Evolutionary conservation across 1,140 invertebrate species (phyloP).

Genomic region (Cyrtorhinus lividipennis): DNA sequence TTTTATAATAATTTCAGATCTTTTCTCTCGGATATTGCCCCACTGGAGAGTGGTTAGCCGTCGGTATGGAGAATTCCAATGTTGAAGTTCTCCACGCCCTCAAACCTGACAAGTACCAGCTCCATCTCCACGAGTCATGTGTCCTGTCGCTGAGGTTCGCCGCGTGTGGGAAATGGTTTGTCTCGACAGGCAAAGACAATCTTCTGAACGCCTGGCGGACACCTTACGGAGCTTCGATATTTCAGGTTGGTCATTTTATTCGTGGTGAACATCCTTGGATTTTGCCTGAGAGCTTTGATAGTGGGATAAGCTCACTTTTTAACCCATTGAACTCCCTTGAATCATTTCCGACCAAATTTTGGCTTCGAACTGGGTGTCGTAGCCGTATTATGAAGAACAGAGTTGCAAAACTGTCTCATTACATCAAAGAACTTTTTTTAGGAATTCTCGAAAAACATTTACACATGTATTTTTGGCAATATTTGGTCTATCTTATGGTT

Average conservation of each 20-base stretch:
- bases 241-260: slow-evolving; percentile 85
- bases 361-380: no score
- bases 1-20: slow-evolving; percentile 33
- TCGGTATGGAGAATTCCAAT: slow-evolving; percentile 96
- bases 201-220: slow-evolving; percentile 95
- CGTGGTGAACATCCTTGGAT: no score
- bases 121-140: slow-evolving; percentile 95
- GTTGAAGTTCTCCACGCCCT: slow-evolving; percentile 88
- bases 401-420: no score
- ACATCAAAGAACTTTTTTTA: no score
- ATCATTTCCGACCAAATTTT: no score
- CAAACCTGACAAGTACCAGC: slow-evolving; percentile 94
- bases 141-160: slow-evolving; percentile 96
- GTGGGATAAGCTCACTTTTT: no score
- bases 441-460: no score
- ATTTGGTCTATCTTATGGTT: no score
- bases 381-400: no score
- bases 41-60: slow-evolving; percentile 93
- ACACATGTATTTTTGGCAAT: no score
- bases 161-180: slow-evolving; percentile 96
- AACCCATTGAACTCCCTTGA: no score
- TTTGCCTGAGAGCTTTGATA: no score
- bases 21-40: slow-evolving; percentile 96
- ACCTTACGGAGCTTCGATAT: slow-evolving; percentile 95
- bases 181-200: slow-evolving; percentile 97